Percentiles rank a stretch among this genome's conserved stretches.
These are phyloP conservation scores for Protodeltote pygarga DNA, from an alignment of 2,888 invertebrate genomes.

Conservation along the genomic window DNA sequence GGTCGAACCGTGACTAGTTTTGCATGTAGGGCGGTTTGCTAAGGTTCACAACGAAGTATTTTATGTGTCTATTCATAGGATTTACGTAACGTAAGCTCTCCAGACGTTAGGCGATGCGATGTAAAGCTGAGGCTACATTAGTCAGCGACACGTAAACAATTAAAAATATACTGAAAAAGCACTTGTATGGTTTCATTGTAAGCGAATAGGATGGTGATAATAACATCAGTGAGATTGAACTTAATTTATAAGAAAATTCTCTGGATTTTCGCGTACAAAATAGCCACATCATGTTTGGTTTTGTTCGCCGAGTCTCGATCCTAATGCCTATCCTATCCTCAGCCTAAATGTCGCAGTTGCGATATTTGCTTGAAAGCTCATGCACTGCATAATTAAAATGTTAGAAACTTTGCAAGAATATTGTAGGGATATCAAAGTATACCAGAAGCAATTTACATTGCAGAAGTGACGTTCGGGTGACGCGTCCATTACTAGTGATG, in stretches of 20 bases:
- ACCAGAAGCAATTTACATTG: constrained; percentile 62
- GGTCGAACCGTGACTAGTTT: constrained; percentile 82
- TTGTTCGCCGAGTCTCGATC: no score
- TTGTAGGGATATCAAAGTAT: constrained; percentile 21
- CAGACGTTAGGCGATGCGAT: constrained; percentile 47
- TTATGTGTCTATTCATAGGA: constrained; percentile 71
- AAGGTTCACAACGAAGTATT: constrained; percentile 63
- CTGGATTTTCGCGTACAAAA: no score
- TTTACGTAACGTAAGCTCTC: constrained; percentile 68
- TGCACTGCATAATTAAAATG: background rate
- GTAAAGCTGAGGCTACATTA: no score
- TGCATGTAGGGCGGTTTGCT: constrained; percentile 75
- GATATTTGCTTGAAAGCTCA: constrained; percentile 6
- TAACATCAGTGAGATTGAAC: no score
- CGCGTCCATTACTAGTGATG: constrained; percentile 69
- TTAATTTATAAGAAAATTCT: no score
- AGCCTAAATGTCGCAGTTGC: constrained; percentile 52
- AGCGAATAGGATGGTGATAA: no score
- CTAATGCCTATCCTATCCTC: no score
- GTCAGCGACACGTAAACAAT: no score
- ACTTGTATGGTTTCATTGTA: no score
- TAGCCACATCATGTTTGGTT: no score
- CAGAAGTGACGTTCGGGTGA: constrained; percentile 60
- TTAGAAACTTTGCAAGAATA: background rate
- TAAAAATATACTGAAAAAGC: no score